A percentile compares a stretch with the other conserved stretches of the same genome.
Evolutionary conservation across 2,888 invertebrate genomes (phyloP).

Genomic region (Chelonus formosanus): DNA sequence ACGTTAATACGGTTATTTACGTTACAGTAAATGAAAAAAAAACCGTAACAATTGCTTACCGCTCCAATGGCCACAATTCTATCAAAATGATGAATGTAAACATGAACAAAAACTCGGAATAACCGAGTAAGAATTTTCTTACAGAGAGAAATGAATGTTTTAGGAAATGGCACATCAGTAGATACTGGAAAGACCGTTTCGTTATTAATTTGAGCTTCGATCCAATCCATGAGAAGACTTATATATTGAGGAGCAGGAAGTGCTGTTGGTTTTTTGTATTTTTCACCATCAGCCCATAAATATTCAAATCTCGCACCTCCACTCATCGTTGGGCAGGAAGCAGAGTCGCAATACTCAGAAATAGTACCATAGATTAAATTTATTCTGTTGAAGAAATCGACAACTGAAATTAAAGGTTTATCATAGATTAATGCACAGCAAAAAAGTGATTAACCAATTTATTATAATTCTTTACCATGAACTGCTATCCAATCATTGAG

Average conservation of each 20-base stretch:
- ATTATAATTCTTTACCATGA: constrained; percentile 72
- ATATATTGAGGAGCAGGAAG: constrained; percentile 87
- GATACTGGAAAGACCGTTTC: constrained; percentile 86
- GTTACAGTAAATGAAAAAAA: constrained; percentile 41
- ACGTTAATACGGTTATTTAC: neutral
- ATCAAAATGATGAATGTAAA: constrained; percentile 95
- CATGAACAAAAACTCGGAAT: constrained; percentile 91
- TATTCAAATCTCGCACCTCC: constrained; percentile 91
- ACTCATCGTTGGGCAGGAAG: constrained; percentile 88
- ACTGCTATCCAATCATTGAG: constrained; percentile 93
- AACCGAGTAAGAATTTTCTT: constrained; percentile 88
- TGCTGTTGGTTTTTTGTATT: constrained; percentile 79
- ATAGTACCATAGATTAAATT: constrained; percentile 92
- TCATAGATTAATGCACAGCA: constrained; percentile 8
- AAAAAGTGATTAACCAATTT: neutral
- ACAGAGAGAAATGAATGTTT: constrained; percentile 79
- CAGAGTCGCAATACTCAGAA: constrained; percentile 83
- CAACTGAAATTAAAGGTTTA: constrained; percentile 69
- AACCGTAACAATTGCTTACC: constrained; percentile 67
- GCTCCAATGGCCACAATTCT: constrained; percentile 86
- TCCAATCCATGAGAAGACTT: constrained; percentile 88
- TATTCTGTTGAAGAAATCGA: constrained; percentile 93
- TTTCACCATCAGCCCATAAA: constrained; percentile 87
- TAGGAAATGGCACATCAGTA: constrained; percentile 87
- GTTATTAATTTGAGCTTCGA: constrained; percentile 89